A percentile compares a stretch with the other conserved stretches of the same genome.
Conservation (phyloP, 2,888 invertebrate genomes). For the Cryptocephalus moraei region DNA sequence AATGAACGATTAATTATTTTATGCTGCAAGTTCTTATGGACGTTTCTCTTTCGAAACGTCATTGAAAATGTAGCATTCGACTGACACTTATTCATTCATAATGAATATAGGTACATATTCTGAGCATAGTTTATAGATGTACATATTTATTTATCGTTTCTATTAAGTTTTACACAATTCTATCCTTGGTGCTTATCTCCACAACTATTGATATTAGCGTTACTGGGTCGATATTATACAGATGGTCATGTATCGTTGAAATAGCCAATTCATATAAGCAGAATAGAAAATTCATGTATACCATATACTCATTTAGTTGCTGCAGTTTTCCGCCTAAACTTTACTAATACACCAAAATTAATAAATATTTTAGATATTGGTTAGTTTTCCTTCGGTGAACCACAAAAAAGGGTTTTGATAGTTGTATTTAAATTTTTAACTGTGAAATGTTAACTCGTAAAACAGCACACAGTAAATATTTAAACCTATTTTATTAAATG, state of each 20-base stretch:
- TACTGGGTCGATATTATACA: slow-evolving; percentile 23
- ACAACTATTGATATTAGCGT: slow-evolving; percentile 18
- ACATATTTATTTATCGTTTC: slow-evolving; percentile 28
- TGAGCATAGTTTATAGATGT: slow-evolving; percentile 27
- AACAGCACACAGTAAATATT: too few relatives aligned
- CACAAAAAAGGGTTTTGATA: too few relatives aligned
- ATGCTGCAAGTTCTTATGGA: slow-evolving; percentile 29
- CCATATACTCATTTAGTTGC: too few relatives aligned
- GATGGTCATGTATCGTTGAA: slow-evolving; percentile 39
- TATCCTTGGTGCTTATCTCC: slow-evolving; percentile 30
- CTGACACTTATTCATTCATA: slow-evolving; percentile 22
- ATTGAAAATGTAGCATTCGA: slow-evolving; percentile 23
- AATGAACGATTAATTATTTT: slow-evolving; percentile 20
- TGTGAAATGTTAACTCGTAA: too few relatives aligned
- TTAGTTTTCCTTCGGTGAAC: too few relatives aligned
- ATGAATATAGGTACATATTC: slow-evolving; percentile 19
- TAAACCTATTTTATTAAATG: too few relatives aligned
- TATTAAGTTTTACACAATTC: slow-evolving; percentile 28
- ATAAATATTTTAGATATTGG: too few relatives aligned
- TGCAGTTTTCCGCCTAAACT: too few relatives aligned
- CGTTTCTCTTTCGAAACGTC: slow-evolving; percentile 18
- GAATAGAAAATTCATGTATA: too few relatives aligned
- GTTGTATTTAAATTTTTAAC: too few relatives aligned
- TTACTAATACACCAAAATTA: too few relatives aligned
- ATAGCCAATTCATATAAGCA: slow-evolving; percentile 29